Percentiles rank a stretch among this genome's conserved stretches.
Evolutionary conservation across 2,113 vertebrate genomes (phyloP).

Genomic region (Passer montanus): DNA sequence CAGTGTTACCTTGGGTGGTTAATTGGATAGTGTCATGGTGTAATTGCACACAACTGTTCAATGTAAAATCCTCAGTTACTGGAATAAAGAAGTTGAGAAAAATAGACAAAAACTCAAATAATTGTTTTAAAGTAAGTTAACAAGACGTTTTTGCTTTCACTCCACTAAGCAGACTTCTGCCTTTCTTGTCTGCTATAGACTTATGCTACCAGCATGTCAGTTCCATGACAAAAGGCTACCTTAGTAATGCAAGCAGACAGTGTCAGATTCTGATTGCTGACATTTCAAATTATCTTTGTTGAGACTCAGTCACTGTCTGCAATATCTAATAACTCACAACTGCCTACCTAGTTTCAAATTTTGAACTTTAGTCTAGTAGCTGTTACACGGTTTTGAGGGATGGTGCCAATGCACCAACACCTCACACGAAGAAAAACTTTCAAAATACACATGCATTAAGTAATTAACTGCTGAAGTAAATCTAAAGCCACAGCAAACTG

Average conservation of each 20-base stretch:
- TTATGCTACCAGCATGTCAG: background rate
- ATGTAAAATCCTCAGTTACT: background rate
- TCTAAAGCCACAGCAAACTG: background rate
- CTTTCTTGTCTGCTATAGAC: background rate
- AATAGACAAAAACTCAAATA: background rate
- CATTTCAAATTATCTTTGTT: background rate
- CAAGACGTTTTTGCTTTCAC: background rate
- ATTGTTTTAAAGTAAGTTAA: background rate
- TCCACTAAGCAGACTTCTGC: background rate
- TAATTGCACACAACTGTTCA: conserved; percentile 23
- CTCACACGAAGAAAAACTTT: background rate
- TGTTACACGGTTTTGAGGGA: background rate
- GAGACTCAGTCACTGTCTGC: background rate
- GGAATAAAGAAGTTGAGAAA: background rate
- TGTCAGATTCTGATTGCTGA: background rate
- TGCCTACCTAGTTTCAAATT: background rate
- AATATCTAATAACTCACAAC: background rate
- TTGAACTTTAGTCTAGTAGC: background rate
- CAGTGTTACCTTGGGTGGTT: conserved; percentile 24
- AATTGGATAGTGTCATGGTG: conserved; percentile 2
- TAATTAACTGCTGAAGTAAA: background rate
- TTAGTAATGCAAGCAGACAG: background rate
- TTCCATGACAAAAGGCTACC: background rate
- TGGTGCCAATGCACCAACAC: fast-evolving
- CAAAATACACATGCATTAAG: background rate